These are phyloP conservation scores for Aplodontia rufa DNA, from an alignment of 2,113 vertebrate genomes.

Conservation along the genomic window DNA sequence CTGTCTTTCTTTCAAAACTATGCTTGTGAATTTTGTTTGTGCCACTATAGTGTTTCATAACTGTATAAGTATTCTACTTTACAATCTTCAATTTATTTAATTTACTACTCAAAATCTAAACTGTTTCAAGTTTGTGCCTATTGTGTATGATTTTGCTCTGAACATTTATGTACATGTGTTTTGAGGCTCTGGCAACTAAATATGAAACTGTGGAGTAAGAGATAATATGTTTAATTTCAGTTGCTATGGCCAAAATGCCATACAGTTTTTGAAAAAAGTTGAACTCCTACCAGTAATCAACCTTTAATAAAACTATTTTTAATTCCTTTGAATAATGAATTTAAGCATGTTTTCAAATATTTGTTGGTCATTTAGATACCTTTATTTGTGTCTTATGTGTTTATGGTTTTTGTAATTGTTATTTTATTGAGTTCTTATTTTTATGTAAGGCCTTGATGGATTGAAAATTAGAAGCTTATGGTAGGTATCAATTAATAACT, in stretches of 20 bases:
- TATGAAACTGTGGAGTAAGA: not conserved
- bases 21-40: not conserved
- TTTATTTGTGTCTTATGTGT: not conserved
- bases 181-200: not conserved
- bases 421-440: not conserved
- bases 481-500: not conserved
- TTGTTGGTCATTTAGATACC: not conserved
- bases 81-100: not conserved
- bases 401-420: not conserved
- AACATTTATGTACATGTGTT: not conserved
- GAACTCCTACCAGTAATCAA: not conserved
- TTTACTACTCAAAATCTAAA: not conserved
- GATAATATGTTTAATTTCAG: not conserved
- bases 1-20: not conserved
- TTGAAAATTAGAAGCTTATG: not conserved
- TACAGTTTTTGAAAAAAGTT: not conserved
- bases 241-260: not conserved
- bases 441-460: not conserved
- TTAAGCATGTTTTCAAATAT: not conserved
- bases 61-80: not conserved
- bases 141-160: not conserved
- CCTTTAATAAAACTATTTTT: not conserved
- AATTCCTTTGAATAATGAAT: not conserved
- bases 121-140: not conserved
- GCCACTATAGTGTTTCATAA: not conserved